These are phyloP conservation scores for Trissoscelio sp. DNA, from an alignment of 2,888 invertebrate genomes.

Conservation along the genomic window DNA sequence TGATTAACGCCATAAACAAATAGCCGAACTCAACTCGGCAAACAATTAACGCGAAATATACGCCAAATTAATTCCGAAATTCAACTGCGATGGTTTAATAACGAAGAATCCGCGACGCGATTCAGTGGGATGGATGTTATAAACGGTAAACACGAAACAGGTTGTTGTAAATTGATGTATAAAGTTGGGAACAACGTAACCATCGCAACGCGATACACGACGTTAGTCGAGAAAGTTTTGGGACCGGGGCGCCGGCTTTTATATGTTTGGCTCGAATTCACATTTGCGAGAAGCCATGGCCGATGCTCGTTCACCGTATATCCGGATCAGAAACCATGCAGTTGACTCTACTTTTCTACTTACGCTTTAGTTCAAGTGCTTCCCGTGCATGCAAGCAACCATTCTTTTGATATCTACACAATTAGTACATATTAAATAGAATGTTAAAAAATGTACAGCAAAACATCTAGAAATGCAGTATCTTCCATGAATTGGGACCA, in stretches of 20 bases:
- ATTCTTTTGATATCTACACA: conserved; percentile 56
- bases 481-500: no score
- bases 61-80: conserved; percentile 46
- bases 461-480: no score
- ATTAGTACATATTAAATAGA: no score
- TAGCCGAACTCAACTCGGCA: conserved; percentile 3
- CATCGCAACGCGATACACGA: conserved; percentile 49
- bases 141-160: conserved; percentile 53
- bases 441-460: no score
- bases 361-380: conserved; percentile 81
- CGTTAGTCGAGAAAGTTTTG: conserved; percentile 68
- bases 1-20: conserved; percentile 45
- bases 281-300: conserved; percentile 79
- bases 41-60: conserved; percentile 31
- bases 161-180: conserved; percentile 57
- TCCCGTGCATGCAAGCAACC: conserved; percentile 74
- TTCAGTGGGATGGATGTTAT: conserved; percentile 19
- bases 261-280: conserved; percentile 48
- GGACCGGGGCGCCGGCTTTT: conserved; percentile 33
- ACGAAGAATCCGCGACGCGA: conserved; percentile 31
- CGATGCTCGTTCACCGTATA: conserved; percentile 77
- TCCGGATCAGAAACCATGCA: conserved; percentile 84
- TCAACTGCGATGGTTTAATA: conserved; percentile 39
- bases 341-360: conserved; percentile 82
- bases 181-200: conserved; percentile 50